These are phyloP conservation scores for Caranx melampygus DNA, from an alignment of 2,113 vertebrate genomes.

Conservation along the genomic window DNA sequence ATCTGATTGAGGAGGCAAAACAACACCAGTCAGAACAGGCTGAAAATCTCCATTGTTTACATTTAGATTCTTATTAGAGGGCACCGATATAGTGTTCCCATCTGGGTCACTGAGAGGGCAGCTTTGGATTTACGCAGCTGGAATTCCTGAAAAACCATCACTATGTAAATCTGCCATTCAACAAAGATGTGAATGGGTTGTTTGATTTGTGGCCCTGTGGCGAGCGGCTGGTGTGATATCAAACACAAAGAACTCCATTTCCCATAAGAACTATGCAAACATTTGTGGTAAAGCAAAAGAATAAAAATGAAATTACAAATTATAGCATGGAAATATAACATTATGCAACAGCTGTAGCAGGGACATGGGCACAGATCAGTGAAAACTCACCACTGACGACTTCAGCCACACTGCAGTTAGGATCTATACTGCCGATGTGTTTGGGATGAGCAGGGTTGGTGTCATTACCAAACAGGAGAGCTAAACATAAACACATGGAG, in stretches of 20 bases:
- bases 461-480: slow-evolving; percentile 94
- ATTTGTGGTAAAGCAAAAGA: slow-evolving; percentile 4
- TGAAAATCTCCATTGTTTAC: background rate
- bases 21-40: slow-evolving; percentile 1
- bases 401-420: slow-evolving; percentile 91
- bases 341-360: background rate
- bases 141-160: slow-evolving; percentile 29
- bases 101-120: slow-evolving; percentile 41
- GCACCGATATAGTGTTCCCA: background rate
- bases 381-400: slow-evolving; percentile 90
- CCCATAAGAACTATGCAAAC: background rate
- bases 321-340: background rate
- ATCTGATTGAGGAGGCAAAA: slow-evolving; percentile 80
- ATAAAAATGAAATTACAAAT: background rate
- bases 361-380: background rate
- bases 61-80: background rate
- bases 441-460: slow-evolving; percentile 95
- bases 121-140: background rate
- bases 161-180: background rate
- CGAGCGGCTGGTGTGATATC: background rate
- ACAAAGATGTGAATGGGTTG: background rate
- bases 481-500: slow-evolving; percentile 75
- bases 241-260: background rate
- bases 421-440: slow-evolving; percentile 96
- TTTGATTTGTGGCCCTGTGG: slow-evolving; percentile 25